Conservation (phyloP, 2,113 vertebrate species). For the Daubentonia madagascariensis region DNA sequence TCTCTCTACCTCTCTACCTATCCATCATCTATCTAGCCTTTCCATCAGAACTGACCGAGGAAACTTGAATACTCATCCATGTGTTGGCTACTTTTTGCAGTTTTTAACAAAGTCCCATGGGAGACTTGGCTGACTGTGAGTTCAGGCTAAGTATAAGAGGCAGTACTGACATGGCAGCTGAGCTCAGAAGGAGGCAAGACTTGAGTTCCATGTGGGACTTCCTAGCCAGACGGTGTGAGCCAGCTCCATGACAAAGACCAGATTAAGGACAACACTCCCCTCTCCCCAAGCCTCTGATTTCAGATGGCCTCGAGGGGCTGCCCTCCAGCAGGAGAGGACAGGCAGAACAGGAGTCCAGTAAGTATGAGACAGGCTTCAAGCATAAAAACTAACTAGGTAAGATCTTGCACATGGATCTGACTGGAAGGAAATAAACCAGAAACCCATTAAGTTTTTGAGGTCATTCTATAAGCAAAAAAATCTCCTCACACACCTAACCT, state of each 20-base stretch:
- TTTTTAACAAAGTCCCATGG: not conserved
- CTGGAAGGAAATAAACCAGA: not conserved
- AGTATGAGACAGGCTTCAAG: not conserved
- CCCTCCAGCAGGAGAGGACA: not conserved
- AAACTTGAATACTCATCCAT: too few relatives aligned
- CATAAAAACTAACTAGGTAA: not conserved
- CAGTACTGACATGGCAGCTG: not conserved
- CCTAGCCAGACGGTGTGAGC: not conserved
- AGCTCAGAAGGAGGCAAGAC: too few relatives aligned
- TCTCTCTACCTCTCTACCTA: rapidly evolving
- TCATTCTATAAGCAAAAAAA: not conserved
- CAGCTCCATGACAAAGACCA: not conserved
- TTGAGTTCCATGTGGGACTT: not conserved
- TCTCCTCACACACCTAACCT: too few relatives aligned
- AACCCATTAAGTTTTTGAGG: not conserved
- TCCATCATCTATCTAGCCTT: not conserved
- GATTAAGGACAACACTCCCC: not conserved
- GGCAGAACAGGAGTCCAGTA: too few relatives aligned
- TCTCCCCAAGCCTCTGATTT: not conserved
- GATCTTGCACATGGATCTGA: too few relatives aligned
- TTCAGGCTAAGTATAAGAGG: not conserved
- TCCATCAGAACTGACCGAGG: not conserved
- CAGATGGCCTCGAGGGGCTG: not conserved
- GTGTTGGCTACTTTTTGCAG: not conserved
- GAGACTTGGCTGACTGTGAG: not conserved